These are phyloP conservation scores for Axea sp. DNA, from an alignment of 2,888 invertebrate genomes.

Conservation along the genomic window DNA sequence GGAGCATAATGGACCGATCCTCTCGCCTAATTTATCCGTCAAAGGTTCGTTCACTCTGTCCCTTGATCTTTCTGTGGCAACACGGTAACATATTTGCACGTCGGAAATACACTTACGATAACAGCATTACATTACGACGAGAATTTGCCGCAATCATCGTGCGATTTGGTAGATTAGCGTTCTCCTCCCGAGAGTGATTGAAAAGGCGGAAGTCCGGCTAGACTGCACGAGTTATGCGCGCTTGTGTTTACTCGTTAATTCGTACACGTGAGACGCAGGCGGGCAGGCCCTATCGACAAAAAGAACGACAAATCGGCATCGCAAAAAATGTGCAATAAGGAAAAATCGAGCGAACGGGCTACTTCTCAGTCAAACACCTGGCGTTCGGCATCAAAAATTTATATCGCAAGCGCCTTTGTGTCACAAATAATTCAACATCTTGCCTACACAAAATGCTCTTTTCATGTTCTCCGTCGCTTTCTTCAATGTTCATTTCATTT, in stretches of 20 bases:
- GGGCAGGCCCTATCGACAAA: background rate
- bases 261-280: constrained; percentile 2
- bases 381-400: constrained; percentile 17
- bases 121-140: constrained; percentile 14
- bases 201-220: constrained; percentile 49
- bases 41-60: constrained; percentile 32
- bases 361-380: constrained; percentile 5
- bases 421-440: too few relatives aligned
- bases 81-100: constrained; percentile 5
- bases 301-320: background rate
- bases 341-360: constrained; percentile 2
- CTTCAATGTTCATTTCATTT: too few relatives aligned
- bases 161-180: constrained; percentile 45
- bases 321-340: background rate
- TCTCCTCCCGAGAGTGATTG: constrained; percentile 32
- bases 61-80: constrained; percentile 18
- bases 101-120: constrained; percentile 25
- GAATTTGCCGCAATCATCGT: constrained; percentile 26
- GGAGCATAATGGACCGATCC: constrained; percentile 21
- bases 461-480: too few relatives aligned
- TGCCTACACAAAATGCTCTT: too few relatives aligned
- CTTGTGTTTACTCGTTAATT: constrained; percentile 30
- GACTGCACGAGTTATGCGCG: constrained; percentile 23
- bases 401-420: constrained; percentile 6
- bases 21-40: constrained; percentile 32